Base-by-base conservation (phyloP, 1,140 invertebrate genomes). In the Sycobia sp. region DNA sequence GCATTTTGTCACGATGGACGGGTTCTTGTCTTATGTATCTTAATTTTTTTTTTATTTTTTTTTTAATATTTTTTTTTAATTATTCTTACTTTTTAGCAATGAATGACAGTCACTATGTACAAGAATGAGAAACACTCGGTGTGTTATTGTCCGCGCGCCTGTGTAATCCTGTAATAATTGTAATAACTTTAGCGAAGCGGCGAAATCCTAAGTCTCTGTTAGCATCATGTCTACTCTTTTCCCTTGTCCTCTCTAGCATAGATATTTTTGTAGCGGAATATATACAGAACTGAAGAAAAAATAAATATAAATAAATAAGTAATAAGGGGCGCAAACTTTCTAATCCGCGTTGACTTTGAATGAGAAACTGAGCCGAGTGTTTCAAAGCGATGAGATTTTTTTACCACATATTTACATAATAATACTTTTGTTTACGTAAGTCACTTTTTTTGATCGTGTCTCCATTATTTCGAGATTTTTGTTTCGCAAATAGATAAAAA, bases 1-100 rank as follows among this genome's bases (percentile, higher is more conserved):
- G 55, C 62, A 65, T 59, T 65, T 65, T 65, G 56, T 65, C 62
- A 58, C 39, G 49, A 59, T 63, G 61, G 61, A 63, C 54, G 16
- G 54, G 27, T 51, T 63, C 53, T 57, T 62, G 60, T 62, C 49
- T 62, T 62, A 36, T 57, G 61, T 63, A 63, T 63, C 50, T 49
- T 57, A 34, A 51, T 46, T 34, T 51, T 44, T 44, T 61, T 61
- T 51, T 38, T 29, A n/a, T 49, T 62, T 46, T 54, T 62, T 54
- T 54, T 10, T 46, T 61, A n/a, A n/a, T n/a, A n/a, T n/a, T 51
- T 41, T 44, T 56, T 57, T 44, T 34, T 57, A 25, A 29, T 41
- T 29, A 29, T 54, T 38, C 25, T 51, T 27, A 13, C 53, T 61
- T 63, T 65, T 65, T 53, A 65, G 47, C 39, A 54, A 53, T 23